Evolutionary conservation across 2,888 invertebrate genomes (phyloP), one percentile per base, ranked within the genome.

Genomic region (Minunthozetes semirufus): DNA sequence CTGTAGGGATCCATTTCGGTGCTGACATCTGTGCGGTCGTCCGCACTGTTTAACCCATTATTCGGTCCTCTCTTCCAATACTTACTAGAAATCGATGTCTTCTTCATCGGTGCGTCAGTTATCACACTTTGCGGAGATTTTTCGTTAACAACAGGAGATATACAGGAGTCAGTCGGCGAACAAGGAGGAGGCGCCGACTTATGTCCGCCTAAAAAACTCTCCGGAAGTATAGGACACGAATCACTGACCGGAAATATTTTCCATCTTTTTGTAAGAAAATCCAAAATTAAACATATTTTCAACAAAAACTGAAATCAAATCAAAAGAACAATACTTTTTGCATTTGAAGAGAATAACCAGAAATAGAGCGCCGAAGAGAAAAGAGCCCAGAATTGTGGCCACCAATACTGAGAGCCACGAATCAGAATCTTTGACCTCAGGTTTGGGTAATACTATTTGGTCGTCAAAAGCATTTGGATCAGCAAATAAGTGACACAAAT

Each of bases 301-400:
- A 2, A 19, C 13, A 42, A 42, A 38, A 42, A 6, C 3, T n/a
- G 3, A 9, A 29, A 25, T n/a, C 4, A 25, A 38, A 19, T 25
- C 88, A n/a, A n/a, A n/a, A n/a, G n/a, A n/a, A n/a, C n/a, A 89
- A 88, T 84, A 92, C 92, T 92, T 90, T 87, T 91, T 87, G 83
- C 91, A 92, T 83, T 90, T 90, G 77, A 92, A 86, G 72, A 92
- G 86, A 81, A 92, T 88, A 75, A 92, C 86, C 0, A 92, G 91
- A 48, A 92, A 84, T 27, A 92, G 84, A 3, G 91, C 89, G 17
- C 91, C 92, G 72, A 93, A 86, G 78, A 92, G 87, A 50, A 92
- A 86, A 22, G 92, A 90, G 4, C 90, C 90, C 79, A 91, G 87
- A 81, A 91, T 90, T 75, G 90, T 91, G 0, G 90, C 89, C 80